A percentile compares a stretch with the other conserved stretches of the same genome.
Conservation (phyloP, 2,888 invertebrate genomes). For the Erebia palarica region DNA sequence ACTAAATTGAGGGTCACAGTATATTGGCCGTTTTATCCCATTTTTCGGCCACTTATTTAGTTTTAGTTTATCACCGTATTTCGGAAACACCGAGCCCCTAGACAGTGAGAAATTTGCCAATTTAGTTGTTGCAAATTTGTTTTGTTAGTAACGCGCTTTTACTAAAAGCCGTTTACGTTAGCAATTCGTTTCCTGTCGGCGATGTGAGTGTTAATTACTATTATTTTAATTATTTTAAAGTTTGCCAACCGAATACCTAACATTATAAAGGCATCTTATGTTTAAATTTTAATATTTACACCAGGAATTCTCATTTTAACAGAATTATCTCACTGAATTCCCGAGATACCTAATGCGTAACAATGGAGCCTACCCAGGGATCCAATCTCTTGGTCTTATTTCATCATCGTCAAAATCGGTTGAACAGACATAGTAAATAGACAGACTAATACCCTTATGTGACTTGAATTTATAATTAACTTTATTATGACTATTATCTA, state of each 20-base stretch:
- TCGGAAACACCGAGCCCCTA: slow-evolving; percentile 64
- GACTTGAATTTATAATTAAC: too few relatives aligned
- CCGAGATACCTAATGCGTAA: too few relatives aligned
- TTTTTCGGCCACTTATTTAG: slow-evolving; percentile 78
- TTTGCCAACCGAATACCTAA: too few relatives aligned
- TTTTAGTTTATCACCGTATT: slow-evolving; percentile 70
- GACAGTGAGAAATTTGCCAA: slow-evolving; percentile 79
- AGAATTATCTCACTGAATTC: too few relatives aligned
- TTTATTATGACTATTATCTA: not conserved
- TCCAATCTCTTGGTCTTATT: too few relatives aligned
- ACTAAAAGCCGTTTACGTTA: slow-evolving; percentile 34
- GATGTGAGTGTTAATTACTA: not conserved
- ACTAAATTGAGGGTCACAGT: slow-evolving; percentile 49
- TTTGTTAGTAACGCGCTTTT: slow-evolving; percentile 54
- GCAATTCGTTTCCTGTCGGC: slow-evolving; percentile 26
- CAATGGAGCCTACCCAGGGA: too few relatives aligned
- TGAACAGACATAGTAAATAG: too few relatives aligned
- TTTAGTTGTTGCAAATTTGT: slow-evolving; percentile 77
- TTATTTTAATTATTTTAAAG: not conserved
- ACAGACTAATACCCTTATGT: too few relatives aligned
- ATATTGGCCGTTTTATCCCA: slow-evolving; percentile 56
- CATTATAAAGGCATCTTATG: too few relatives aligned
- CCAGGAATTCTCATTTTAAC: too few relatives aligned
- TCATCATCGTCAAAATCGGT: too few relatives aligned
- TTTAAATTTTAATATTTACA: too few relatives aligned